phyloP scores from a whole-genome alignment of 2,113 vertebrate genomes.

The Bubo blakistoni region DNA sequence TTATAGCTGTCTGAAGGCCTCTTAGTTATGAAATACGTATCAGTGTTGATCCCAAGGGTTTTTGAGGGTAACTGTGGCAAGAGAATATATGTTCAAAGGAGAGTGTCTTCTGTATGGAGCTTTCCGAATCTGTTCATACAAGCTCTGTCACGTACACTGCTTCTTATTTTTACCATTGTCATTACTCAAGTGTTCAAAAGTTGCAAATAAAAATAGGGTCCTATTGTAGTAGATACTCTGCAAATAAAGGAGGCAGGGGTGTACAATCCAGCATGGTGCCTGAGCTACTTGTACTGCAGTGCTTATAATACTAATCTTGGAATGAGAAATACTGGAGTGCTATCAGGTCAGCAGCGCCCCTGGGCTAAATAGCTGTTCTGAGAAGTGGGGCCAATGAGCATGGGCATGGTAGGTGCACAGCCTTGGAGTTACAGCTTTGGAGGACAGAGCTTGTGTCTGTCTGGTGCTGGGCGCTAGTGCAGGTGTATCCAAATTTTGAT shows the following conservation, averaged over 20 bases:
- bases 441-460: not conserved
- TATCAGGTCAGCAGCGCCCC: not conserved
- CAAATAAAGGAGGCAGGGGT: not conserved
- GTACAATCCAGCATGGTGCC: not conserved
- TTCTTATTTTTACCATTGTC: not conserved
- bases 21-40: slow-evolving; percentile 39
- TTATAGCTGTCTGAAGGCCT: slow-evolving; percentile 51
- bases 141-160: not conserved
- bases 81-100: not conserved
- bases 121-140: not conserved
- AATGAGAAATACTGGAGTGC: not conserved
- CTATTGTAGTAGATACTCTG: not conserved
- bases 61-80: slow-evolving; percentile 1
- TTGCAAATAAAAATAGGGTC: not conserved
- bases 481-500: not conserved
- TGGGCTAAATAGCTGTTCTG: not conserved
- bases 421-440: not conserved
- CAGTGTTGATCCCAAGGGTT: slow-evolving; percentile 16
- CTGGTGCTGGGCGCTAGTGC: not conserved
- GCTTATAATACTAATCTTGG: not conserved
- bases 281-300: not conserved
- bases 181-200: not conserved
- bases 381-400: not conserved
- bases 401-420: not conserved
- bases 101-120: not conserved